These are phyloP conservation scores for Acanthurus lineatus DNA, from an alignment of 2,797 vertebrate species.

Conservation along the genomic window DNA sequence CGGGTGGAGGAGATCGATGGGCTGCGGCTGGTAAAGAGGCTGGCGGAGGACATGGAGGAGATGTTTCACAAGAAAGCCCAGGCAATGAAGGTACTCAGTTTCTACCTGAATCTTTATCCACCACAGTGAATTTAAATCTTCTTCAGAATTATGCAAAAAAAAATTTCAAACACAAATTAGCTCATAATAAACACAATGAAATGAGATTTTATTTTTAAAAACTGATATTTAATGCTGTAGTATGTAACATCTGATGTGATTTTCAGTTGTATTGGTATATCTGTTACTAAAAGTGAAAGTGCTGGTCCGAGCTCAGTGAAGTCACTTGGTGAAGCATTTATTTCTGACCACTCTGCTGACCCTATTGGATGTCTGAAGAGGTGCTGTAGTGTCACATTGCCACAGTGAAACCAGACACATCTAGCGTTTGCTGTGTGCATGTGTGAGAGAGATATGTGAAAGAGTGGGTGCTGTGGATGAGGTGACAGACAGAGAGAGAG, in stretches of 20 bases:
- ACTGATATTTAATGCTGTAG: background rate
- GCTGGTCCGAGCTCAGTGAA: constrained; percentile 11
- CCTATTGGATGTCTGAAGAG: constrained; percentile 43
- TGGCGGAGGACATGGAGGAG: constrained; percentile 97
- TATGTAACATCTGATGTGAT: background rate
- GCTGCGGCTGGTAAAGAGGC: constrained; percentile 93
- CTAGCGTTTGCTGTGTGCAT: constrained; percentile 23
- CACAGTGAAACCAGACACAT: constrained; percentile 50
- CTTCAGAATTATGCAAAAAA: background rate
- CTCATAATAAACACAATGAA: no score
- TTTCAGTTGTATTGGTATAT: constrained; percentile 4
- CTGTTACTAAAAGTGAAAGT: background rate
- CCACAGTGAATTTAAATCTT: background rate
- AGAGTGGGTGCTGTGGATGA: constrained; percentile 17
- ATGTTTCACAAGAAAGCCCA: constrained; percentile 98
- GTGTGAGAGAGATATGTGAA: constrained; percentile 45
- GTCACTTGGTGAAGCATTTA: constrained; percentile 12
- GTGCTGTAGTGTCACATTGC: constrained; percentile 48
- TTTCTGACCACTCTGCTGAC: constrained; percentile 32
- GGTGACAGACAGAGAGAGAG: constrained; percentile 37
- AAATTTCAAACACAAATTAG: background rate
- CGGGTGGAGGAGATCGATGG: constrained; percentile 96
- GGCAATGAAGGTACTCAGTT: constrained; percentile 89
- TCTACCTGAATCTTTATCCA: background rate
- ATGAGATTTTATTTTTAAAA: background rate